phyloP scores from a whole-genome alignment of 2,888 invertebrate species.

The Vesta saturnalis region DNA sequence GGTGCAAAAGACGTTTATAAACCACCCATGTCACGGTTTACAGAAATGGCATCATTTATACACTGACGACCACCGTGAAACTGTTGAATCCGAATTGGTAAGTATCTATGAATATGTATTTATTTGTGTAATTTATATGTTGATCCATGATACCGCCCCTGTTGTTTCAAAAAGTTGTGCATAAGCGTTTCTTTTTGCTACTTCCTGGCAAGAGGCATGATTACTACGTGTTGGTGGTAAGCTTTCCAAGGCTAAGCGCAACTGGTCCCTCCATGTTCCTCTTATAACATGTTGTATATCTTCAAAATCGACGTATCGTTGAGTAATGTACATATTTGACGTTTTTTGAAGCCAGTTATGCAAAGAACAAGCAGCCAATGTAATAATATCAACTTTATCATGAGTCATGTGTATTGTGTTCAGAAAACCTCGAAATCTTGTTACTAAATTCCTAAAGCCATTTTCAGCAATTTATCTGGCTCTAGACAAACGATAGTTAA shows the following conservation, averaged over 20 bases:
- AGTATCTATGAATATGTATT: too few species aligned
- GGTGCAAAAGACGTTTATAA: neutral
- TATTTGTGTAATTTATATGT: neutral
- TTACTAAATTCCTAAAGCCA: too few species aligned
- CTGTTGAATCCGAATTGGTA: slow-evolving; percentile 1
- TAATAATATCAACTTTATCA: too few species aligned
- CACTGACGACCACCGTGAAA: neutral
- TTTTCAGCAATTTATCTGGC: too few species aligned
- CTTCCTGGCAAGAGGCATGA: neutral
- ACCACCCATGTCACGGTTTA: neutral
- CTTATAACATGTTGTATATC: neutral
- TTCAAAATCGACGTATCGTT: neutral
- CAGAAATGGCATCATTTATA: neutral
- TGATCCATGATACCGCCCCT: neutral
- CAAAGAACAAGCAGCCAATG: slow-evolving; percentile 3
- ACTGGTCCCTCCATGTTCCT: neutral
- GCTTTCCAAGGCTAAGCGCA: neutral
- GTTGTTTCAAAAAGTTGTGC: slow-evolving; percentile 3
- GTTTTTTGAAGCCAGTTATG: neutral
- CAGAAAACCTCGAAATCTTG: too few species aligned
- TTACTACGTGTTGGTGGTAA: neutral
- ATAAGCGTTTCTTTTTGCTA: neutral
- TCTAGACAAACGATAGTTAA: too few species aligned
- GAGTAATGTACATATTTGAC: neutral
- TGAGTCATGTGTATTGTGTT: too few species aligned